Percentiles rank a stretch among this genome's conserved stretches.
These are phyloP conservation scores for Takifugu rubripes DNA, from an alignment of 2,797 vertebrate species.

Conservation along the genomic window DNA sequence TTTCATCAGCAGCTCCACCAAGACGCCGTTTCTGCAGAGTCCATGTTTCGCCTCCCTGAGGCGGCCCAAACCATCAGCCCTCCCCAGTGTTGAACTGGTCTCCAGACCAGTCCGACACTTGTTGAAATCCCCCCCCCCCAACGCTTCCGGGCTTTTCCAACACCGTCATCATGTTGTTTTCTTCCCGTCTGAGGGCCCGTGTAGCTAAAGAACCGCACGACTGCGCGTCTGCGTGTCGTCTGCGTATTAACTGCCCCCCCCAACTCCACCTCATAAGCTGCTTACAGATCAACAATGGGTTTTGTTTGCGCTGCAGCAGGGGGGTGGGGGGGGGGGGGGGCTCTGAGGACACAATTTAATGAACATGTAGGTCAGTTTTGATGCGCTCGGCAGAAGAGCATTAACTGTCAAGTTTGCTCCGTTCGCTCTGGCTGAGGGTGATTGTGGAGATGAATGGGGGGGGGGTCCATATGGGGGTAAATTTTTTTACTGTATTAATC, in stretches of 20 bases:
- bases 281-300: slow-evolving; percentile 61
- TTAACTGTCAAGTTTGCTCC: slow-evolving; percentile 19
- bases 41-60: too few species aligned
- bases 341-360: slow-evolving; percentile 55
- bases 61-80: too few species aligned
- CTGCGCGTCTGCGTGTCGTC: not conserved
- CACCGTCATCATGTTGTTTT: too few species aligned
- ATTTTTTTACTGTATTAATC: slow-evolving; percentile 18
- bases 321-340: slow-evolving; percentile 10
- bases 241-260: slow-evolving; percentile 4
- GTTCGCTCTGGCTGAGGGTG: slow-evolving; percentile 10
- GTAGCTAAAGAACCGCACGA: too few species aligned
- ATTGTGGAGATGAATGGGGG: slow-evolving; percentile 7
- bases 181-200: too few species aligned
- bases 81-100: not conserved
- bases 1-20: too few species aligned
- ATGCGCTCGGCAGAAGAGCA: slow-evolving; percentile 28
- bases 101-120: too few species aligned
- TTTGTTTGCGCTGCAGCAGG: slow-evolving; percentile 69
- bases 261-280: slow-evolving; percentile 41
- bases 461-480: slow-evolving; percentile 26
- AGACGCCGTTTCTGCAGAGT: too few species aligned
- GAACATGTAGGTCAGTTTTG: slow-evolving; percentile 61
- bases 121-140: too few species aligned
- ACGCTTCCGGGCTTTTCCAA: too few species aligned